phyloP scores from a whole-genome alignment of 2,113 vertebrate species.

The Anarrhichthys ocellatus region DNA sequence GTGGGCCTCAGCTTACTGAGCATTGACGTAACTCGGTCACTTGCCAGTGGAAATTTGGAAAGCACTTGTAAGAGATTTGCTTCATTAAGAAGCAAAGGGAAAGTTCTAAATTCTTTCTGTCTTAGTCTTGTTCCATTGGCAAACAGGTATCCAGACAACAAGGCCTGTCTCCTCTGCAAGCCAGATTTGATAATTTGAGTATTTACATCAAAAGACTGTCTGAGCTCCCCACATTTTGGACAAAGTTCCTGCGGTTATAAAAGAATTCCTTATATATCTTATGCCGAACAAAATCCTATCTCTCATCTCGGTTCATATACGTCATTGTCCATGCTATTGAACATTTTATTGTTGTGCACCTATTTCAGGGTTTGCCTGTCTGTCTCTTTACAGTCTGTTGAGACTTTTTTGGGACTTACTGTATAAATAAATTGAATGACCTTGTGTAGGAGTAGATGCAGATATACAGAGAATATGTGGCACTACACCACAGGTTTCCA shows the following conservation, averaged over 20 bases:
- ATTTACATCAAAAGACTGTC: constrained; percentile 7
- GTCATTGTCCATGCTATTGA: not conserved
- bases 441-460: not conserved
- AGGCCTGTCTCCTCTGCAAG: not conserved
- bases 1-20: not conserved
- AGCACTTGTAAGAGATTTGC: constrained; percentile 24
- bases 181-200: not conserved
- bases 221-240: not conserved
- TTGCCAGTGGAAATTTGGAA: constrained; percentile 50
- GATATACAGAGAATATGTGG: not conserved
- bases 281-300: not conserved
- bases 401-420: not conserved
- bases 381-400: not conserved
- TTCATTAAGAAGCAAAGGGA: constrained; percentile 34
- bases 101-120: constrained; percentile 29
- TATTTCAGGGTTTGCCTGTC: not conserved
- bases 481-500: not conserved
- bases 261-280: not conserved
- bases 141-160: constrained; percentile 42
- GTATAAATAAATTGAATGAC: not conserved
- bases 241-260: not conserved
- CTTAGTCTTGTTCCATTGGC: constrained; percentile 40
- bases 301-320: not conserved
- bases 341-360: not conserved
- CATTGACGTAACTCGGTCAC: constrained; percentile 6